phyloP scores from a whole-genome alignment of 2,797 vertebrate genomes.

The Alosa sapidissima region DNA sequence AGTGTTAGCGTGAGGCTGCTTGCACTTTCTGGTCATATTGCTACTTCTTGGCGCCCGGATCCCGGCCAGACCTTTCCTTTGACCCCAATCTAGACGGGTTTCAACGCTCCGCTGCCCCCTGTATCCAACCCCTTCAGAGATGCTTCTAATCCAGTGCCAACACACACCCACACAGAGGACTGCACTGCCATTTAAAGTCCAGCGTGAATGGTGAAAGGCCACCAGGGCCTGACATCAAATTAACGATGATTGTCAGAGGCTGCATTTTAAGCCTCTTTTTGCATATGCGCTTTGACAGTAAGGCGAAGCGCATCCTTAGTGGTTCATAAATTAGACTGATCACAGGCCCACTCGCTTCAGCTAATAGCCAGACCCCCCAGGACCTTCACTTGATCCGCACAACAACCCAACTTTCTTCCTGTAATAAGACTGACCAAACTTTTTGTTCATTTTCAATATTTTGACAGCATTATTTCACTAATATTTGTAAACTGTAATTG shows the following conservation, averaged over 20 bases:
- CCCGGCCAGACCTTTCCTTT: background rate
- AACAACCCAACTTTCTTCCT: background rate
- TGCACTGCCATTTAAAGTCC: background rate
- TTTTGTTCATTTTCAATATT: too few species aligned
- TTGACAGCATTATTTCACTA: too few species aligned
- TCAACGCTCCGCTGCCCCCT: background rate
- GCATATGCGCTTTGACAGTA: background rate
- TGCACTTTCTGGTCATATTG: background rate
- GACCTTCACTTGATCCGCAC: background rate
- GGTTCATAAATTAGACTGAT: conserved; percentile 14
- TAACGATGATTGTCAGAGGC: background rate
- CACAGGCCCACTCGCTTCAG: background rate
- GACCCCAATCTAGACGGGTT: background rate
- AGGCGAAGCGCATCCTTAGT: background rate
- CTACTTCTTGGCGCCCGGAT: background rate
- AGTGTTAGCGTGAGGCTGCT: background rate
- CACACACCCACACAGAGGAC: background rate
- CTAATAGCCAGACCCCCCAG: background rate
- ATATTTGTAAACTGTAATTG: background rate
- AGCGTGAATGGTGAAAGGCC: background rate
- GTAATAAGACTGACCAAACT: background rate
- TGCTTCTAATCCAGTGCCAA: background rate
- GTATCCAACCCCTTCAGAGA: background rate
- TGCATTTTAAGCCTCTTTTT: background rate
- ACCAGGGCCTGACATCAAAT: background rate